Base-by-base conservation (phyloP, 2,888 invertebrate species). In the Agrotis exclamationis region DNA sequence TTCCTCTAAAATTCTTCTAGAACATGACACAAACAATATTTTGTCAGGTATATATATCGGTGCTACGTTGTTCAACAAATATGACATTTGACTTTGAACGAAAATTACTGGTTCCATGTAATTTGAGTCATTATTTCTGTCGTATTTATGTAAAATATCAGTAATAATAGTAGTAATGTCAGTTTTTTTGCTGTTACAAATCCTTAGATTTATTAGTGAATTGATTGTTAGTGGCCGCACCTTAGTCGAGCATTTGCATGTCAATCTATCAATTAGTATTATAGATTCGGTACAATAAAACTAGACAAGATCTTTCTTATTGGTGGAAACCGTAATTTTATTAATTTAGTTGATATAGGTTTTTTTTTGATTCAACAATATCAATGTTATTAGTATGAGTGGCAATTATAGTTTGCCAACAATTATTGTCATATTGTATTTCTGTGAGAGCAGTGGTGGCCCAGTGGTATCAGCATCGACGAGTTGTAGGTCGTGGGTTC, bases 131-230 rank as follows among this genome's bases (percentile, higher is more conserved):
- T 80, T 75, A 78, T 70, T 75, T 69, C 39, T 62, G 56, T 62
- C 60, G 39, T 75, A 72, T 81, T 76, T 83, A 79, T 84, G 73
- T 67, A 77, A 82, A 84, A 77, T 63, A 59, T 44, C 73, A 73
- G 69, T 75, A 59, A 76, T 82, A 75, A 74, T 72, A 73, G 69
- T 75, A 59, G 75, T 82, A 75, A 74, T 72, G 67, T 44, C 22
- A 56, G 56, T 68, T 77, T 83, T 82, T 75, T 73, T 70, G 59
- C 71, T 70, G 58, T 82, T 74, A 58, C 54, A 74, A 83, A 84
- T 79, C 64, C 63, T 54, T 45, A 74, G 76, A 84, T 81, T 81
- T 77, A 83, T 83, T 77, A 63, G 28, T 28, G 68, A 72, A 65
- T 73, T 75, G 73, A 84, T 81, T 78, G 78, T 70, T 65, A 33